These are phyloP conservation scores for Parambassis ranga DNA, from an alignment of 2,797 vertebrate species.

Conservation along the genomic window DNA sequence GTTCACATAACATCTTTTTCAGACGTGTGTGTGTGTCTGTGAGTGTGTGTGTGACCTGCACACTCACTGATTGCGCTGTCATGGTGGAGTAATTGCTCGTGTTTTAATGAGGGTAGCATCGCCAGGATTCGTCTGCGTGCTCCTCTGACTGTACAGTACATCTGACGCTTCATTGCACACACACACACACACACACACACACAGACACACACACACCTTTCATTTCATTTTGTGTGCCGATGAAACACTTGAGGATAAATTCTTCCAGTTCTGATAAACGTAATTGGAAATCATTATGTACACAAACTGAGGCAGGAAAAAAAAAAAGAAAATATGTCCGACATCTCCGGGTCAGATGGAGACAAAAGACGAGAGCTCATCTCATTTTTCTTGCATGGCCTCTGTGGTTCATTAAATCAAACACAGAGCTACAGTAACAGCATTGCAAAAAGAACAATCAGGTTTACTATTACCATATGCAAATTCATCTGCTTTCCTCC, in stretches of 20 bases:
- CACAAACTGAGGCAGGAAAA: neutral
- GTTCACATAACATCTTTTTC: slow-evolving; percentile 1
- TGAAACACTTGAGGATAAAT: slow-evolving; percentile 43
- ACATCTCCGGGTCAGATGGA: slow-evolving; percentile 22
- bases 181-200: neutral
- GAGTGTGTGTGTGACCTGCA: slow-evolving; percentile 13
- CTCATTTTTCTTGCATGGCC: slow-evolving; percentile 19
- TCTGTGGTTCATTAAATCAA: slow-evolving; percentile 47
- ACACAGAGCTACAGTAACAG: slow-evolving; percentile 18
- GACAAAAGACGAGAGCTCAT: slow-evolving; percentile 27
- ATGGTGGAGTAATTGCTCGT: slow-evolving; percentile 63
- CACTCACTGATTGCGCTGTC: slow-evolving; percentile 67
- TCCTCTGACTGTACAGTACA: slow-evolving; percentile 57
- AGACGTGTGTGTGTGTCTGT: slow-evolving; percentile 5
- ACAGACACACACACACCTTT: slow-evolving; percentile 1
- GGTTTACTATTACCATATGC: slow-evolving; percentile 50
- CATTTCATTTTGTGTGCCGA: slow-evolving; percentile 26
- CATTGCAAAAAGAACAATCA: slow-evolving; percentile 42
- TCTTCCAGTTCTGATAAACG: slow-evolving; percentile 28
- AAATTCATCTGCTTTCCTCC: slow-evolving; percentile 41
- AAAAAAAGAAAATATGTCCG: slow-evolving; percentile 1
- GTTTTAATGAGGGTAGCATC: slow-evolving; percentile 50
- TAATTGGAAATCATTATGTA: slow-evolving; percentile 42
- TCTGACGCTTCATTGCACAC: slow-evolving; percentile 39
- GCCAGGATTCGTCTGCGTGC: slow-evolving; percentile 39